Percentiles rank a stretch among this genome's conserved stretches.
Conservation (phyloP, 2,797 vertebrate species). For the Squalus acanthias region DNA sequence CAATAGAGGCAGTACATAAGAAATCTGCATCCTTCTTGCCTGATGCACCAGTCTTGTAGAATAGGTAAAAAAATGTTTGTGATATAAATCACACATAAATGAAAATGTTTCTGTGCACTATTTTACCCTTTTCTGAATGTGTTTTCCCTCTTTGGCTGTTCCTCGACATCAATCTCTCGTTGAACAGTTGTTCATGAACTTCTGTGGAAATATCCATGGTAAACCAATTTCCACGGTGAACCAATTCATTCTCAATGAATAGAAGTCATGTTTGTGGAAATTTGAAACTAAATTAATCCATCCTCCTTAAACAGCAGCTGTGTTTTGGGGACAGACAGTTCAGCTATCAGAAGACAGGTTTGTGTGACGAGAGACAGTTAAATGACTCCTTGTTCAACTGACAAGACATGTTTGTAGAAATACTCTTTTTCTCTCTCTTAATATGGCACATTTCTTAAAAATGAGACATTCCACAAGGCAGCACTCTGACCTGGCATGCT, state of each 20-base stretch:
- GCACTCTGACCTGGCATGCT: not conserved
- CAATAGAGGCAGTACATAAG: not conserved
- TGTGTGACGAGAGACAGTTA: not conserved
- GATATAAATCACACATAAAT: not conserved
- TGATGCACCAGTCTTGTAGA: not conserved
- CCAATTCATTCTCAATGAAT: not conserved
- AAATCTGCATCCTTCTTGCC: not conserved
- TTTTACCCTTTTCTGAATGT: not conserved
- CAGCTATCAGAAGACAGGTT: not conserved
- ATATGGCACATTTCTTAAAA: not conserved
- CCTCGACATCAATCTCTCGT: not conserved
- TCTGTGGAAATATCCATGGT: not conserved
- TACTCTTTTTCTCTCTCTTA: too few relatives aligned
- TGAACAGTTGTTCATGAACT: not conserved
- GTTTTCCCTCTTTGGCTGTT: not conserved
- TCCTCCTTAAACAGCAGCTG: not conserved
- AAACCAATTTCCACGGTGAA: not conserved
- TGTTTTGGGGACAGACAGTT: not conserved
- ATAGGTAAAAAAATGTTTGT: not conserved
- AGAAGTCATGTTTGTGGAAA: not conserved
- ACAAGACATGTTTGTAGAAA: not conserved
- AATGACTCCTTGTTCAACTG: not conserved
- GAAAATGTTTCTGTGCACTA: not conserved
- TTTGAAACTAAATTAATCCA: not conserved
- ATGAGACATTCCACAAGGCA: not conserved